A percentile compares a stretch with the other conserved stretches of the same genome.
Conservation (phyloP, 2,113 vertebrate genomes). For the Pampusana beccarii region DNA sequence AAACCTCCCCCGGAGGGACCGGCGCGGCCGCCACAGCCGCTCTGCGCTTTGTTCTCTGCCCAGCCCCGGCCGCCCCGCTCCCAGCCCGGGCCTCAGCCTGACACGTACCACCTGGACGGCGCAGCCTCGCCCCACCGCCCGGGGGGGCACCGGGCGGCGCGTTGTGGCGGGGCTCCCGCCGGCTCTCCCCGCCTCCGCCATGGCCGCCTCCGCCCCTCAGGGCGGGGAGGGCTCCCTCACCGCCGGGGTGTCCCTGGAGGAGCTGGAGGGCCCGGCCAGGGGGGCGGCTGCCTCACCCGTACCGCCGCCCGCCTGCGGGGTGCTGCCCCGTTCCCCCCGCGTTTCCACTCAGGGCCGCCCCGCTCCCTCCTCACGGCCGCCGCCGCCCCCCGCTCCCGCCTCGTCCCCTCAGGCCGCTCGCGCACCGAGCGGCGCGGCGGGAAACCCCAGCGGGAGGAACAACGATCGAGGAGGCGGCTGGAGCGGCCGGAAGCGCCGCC, state of each 20-base stretch:
- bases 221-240: neutral
- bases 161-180: neutral
- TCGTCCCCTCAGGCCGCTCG: neutral
- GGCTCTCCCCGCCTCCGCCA: neutral
- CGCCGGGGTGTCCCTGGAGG: neutral
- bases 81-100: neutral
- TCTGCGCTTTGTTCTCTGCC: accelerated
- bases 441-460: neutral
- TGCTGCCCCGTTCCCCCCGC: neutral
- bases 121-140: neutral
- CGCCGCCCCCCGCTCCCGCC: too few species aligned
- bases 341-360: neutral
- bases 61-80: neutral
- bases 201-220: neutral
- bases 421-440: too few species aligned
- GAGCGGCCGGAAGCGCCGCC: neutral
- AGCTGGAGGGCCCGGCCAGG: too few species aligned
- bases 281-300: too few species aligned
- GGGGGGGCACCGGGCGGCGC: neutral
- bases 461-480: neutral
- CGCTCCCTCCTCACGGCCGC: neutral
- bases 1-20: neutral
- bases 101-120: slow-evolving; percentile 36
- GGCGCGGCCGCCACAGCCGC: neutral
- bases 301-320: neutral